Percentiles rank a stretch among this genome's conserved stretches.
Evolutionary conservation across 2,888 invertebrate species (phyloP).

Genomic region (Melipona beecheii): DNA sequence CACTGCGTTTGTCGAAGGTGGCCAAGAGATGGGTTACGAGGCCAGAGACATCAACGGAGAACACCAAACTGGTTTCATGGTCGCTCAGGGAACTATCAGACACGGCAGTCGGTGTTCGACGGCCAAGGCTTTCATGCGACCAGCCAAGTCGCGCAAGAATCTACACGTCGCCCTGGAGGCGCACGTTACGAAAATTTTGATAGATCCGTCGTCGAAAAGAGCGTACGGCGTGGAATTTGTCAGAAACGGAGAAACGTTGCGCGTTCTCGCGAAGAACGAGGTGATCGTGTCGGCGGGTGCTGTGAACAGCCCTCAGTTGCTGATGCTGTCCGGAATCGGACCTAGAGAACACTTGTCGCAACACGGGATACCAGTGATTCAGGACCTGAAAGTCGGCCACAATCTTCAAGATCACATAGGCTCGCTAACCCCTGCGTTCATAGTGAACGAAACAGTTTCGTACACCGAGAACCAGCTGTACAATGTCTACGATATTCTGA

Average conservation of each 20-base stretch:
- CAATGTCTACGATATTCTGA: accelerated
- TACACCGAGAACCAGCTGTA: neutral
- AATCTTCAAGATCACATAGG: neutral
- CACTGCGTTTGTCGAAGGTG: neutral
- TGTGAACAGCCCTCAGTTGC: neutral
- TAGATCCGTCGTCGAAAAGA: neutral
- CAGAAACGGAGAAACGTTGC: neutral
- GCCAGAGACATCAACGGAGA: neutral
- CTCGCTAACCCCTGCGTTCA: neutral
- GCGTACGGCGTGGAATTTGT: neutral
- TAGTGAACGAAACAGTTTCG: neutral
- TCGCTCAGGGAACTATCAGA: neutral
- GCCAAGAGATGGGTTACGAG: conserved; percentile 1
- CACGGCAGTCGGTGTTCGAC: neutral
- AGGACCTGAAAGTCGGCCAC: too few relatives aligned
- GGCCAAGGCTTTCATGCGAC: neutral
- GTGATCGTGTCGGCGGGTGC: neutral
- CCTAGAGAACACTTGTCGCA: neutral
- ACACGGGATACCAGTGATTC: neutral
- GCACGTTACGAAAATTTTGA: neutral
- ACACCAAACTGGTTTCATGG: neutral
- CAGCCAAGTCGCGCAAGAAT: neutral
- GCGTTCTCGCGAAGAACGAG: neutral
- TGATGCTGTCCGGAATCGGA: neutral
- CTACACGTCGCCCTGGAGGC: neutral